Evolutionary conservation across 2,113 vertebrate species (phyloP).

Genomic region (Heterocephalus glaber): DNA sequence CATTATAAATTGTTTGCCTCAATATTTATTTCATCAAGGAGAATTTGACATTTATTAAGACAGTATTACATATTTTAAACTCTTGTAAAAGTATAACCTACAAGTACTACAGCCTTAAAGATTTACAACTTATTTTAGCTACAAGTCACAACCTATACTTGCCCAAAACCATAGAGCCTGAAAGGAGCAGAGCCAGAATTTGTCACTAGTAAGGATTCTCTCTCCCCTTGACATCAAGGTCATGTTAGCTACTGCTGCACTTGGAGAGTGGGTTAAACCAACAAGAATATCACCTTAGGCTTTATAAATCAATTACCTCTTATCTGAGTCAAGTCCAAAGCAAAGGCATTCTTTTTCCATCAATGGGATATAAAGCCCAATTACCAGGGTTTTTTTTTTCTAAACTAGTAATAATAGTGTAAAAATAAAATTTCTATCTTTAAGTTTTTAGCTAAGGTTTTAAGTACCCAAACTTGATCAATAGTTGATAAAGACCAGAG

Average conservation of each 20-base stretch:
- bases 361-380: neutral
- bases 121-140: constrained; percentile 20
- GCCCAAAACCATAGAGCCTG: neutral
- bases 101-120: neutral
- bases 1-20: constrained; percentile 41
- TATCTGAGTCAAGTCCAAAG: constrained; percentile 9
- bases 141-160: neutral
- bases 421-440: constrained; percentile 32
- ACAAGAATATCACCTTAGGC: neutral
- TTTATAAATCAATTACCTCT: neutral
- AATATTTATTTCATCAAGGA: constrained; percentile 11
- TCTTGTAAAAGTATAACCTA: neutral
- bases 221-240: neutral
- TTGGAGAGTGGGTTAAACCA: neutral
- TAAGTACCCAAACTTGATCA: neutral
- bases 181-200: neutral
- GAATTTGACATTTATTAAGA: constrained; percentile 27
- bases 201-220: neutral
- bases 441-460: constrained; percentile 28
- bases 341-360: constrained; percentile 12
- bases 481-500: constrained; percentile 6
- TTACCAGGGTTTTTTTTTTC: neutral
- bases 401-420: neutral
- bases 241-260: neutral
- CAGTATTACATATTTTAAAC: constrained; percentile 22